phyloP scores from a whole-genome alignment of 2,113 vertebrate genomes.

The Electrona antarctica region DNA sequence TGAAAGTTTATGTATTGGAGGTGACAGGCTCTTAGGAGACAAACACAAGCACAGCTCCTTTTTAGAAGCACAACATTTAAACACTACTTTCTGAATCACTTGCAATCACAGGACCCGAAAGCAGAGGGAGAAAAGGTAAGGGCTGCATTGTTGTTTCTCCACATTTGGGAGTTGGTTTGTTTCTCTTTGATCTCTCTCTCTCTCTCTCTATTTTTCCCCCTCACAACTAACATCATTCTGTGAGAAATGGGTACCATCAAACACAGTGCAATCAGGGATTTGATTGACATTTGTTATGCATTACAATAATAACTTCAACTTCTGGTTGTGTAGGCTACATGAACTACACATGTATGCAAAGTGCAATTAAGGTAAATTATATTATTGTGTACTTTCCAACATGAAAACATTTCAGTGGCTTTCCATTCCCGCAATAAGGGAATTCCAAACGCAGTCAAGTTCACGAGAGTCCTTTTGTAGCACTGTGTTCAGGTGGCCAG shows the following conservation, averaged over 20 bases:
- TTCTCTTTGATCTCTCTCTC: constrained; percentile 31
- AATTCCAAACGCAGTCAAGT: constrained; percentile 8
- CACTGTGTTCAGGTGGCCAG: constrained; percentile 44
- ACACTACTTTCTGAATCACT: constrained; percentile 84
- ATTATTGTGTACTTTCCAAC: neutral
- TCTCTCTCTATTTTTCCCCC: neutral
- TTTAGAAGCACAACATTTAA: constrained; percentile 67
- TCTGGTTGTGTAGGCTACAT: constrained; percentile 30
- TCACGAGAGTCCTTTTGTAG: constrained; percentile 44
- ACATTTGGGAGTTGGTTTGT: constrained; percentile 40
- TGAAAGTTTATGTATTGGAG: too few relatives aligned
- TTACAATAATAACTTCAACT: neutral
- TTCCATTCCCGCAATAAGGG: constrained; percentile 5
- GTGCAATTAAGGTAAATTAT: neutral
- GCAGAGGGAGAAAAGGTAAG: constrained; percentile 83
- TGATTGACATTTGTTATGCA: constrained; percentile 59
- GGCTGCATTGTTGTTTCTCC: constrained; percentile 53
- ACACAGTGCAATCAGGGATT: constrained; percentile 60
- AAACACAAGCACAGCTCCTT: constrained; percentile 51
- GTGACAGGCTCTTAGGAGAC: too few relatives aligned
- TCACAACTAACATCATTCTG: constrained; percentile 72
- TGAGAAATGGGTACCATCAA: constrained; percentile 59
- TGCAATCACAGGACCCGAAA: constrained; percentile 83
- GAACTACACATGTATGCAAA: neutral
- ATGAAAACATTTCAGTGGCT: neutral